Base-by-base conservation (phyloP, 2,888 invertebrate genomes). In the Volucella zonaria region DNA sequence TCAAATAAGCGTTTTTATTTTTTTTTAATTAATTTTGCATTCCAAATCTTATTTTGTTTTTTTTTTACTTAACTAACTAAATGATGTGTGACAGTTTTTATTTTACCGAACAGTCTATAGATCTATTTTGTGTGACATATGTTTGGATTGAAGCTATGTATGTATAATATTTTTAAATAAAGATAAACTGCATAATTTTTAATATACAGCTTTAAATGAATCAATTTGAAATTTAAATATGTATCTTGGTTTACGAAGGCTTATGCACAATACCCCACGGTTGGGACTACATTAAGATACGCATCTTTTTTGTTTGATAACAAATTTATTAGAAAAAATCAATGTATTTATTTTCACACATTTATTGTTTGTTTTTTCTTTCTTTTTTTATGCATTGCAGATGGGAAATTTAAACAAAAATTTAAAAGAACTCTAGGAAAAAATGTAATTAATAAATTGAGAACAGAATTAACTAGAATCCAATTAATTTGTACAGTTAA, bases 401-500 rank as follows among this genome's bases (percentile, higher is more conserved):
- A 89, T 90, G 89, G 89, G 88, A 89, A 87, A 88, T 87, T 89
- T 87, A 89, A 88, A 87, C 88, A 89, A 88, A 90, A 89, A 87
- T 67, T 89, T 88, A 88, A 87, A 87, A 89, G 86, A 88, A 88
- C 87, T 86, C 86, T 89, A 85, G 87, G 86, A 70, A 88, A 71
- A 87, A 67, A 80, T 68, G 88, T 88, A 81, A 89, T 90, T 87
- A 90, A 91, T 88, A 89, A 90, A 80, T 87, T 90, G 88, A 90
- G 89, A 88, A 87, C 89, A 89, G 89, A 90, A 88, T 88, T 91
- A 87, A 90, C 90, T 88, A 89, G 89, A 88, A 90, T 91, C 85
- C 89, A 90, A 89, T 89, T 85, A 73, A 89, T 87, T 87, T 90
- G 91, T 90, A 90, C 89, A 90, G 91, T 88, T 89, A 86, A 90